These are phyloP conservation scores for Tachysurus vachellii DNA, from an alignment of 2,113 vertebrate genomes.

Conservation along the genomic window DNA sequence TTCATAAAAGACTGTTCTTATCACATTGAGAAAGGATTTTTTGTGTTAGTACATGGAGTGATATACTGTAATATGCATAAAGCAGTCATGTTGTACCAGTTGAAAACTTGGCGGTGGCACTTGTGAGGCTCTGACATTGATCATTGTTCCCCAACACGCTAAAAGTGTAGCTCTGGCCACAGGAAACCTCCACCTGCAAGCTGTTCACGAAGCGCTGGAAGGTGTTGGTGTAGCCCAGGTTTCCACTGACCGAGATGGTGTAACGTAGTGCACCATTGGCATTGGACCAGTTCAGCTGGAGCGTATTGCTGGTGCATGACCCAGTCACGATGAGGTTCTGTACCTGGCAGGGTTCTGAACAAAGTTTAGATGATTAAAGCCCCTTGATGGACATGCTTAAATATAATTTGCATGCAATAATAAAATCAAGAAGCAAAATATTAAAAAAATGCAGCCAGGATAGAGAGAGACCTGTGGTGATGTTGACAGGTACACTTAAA, in stretches of 20 bases:
- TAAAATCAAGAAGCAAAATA: background rate
- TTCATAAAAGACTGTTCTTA: background rate
- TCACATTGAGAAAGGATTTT: background rate
- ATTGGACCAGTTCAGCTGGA: slow-evolving; percentile 65
- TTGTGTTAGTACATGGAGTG: background rate
- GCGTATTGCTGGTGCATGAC: slow-evolving; percentile 64
- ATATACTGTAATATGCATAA: background rate
- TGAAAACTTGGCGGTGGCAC: slow-evolving; percentile 55
- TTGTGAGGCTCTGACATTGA: slow-evolving; percentile 62
- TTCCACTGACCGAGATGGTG: slow-evolving; percentile 58
- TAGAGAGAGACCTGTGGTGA: slow-evolving; percentile 67
- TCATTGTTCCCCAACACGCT: slow-evolving; percentile 62
- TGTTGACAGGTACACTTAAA: slow-evolving; percentile 57
- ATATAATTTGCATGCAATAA: background rate
- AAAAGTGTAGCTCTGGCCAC: slow-evolving; percentile 72
- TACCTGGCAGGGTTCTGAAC: slow-evolving; percentile 72
- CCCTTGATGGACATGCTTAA: background rate
- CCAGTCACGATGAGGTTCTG: slow-evolving; percentile 53
- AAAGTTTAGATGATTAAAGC: background rate
- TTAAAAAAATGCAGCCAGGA: background rate
- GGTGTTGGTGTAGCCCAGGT: slow-evolving; percentile 60
- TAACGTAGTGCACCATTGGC: slow-evolving; percentile 65
- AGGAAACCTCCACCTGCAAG: slow-evolving; percentile 61
- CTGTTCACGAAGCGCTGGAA: slow-evolving; percentile 58
- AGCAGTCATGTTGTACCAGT: slow-evolving; percentile 61